These are phyloP conservation scores for Loriculus beryllinus DNA, from an alignment of 2,797 vertebrate genomes.

Conservation along the genomic window DNA sequence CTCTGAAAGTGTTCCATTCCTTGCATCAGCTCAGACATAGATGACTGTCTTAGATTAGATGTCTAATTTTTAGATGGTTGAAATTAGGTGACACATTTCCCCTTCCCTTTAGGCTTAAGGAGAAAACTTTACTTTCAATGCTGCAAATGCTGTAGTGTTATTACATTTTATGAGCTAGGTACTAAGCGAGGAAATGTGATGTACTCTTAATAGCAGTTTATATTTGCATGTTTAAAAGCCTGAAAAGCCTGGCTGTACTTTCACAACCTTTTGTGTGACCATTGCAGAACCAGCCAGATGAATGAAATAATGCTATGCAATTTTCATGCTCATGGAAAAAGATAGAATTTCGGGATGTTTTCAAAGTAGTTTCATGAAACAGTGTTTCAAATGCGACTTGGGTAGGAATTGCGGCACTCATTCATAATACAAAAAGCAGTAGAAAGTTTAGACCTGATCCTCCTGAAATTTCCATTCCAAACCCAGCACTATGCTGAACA, in stretches of 20 bases:
- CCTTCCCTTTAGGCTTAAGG: not conserved
- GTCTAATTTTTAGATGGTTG: constrained; percentile 13
- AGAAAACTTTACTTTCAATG: not conserved
- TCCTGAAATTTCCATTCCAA: not conserved
- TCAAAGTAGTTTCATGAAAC: not conserved
- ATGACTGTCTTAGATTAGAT: not conserved
- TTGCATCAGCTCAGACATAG: not conserved
- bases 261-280: not conserved
- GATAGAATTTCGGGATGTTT: not conserved
- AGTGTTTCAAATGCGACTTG: not conserved
- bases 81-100: constrained; percentile 3
- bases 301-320: not conserved
- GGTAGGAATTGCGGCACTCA: not conserved
- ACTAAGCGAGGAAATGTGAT: not conserved
- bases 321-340: not conserved
- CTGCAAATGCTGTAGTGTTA: not conserved
- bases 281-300: not conserved
- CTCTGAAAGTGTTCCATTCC: not conserved
- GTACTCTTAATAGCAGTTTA: constrained; percentile 11
- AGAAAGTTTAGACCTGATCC: not conserved
- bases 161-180: not conserved
- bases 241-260: constrained; percentile 18
- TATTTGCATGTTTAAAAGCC: constrained; percentile 11
- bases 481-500: not conserved
- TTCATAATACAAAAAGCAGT: not conserved